Base-by-base conservation (phyloP, 2,113 vertebrate genomes). In the Calypte anna region DNA sequence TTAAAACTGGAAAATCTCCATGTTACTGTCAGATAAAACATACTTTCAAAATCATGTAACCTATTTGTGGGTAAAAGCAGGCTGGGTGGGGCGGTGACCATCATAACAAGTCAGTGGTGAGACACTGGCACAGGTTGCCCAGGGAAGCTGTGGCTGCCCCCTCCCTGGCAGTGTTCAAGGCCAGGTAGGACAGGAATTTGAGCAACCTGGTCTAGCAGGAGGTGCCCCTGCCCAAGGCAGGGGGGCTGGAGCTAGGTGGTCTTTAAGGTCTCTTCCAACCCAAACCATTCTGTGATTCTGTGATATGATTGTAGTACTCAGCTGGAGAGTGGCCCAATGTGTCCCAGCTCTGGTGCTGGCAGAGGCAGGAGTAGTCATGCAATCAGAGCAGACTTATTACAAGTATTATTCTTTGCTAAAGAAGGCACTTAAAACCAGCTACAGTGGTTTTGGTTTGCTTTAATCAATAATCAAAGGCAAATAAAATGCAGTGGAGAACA, bases 391-490 rank as follows among this genome's bases (percentile, higher is more conserved):
- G 44, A 51, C 48, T 74, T 67, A 10, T 16, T 36, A 43, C 55
- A 79, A 76, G 79, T 57, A 59, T 59, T 6, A 2, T 62, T 62
- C 59, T 38, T 57, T 83, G 44, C 30, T 81, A 59, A 90, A 38
- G 4, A 25, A 75, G 61, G 75, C 55, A 50, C 31, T 86, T 90
- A 58, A 67, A 89, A 57, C 4, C 40, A 81, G 31, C 30, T 54
- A 30, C n/a, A 46, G 10, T 12, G 14, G 54, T 43, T 89, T 75
- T 61, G 21, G 14, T 86, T 92, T 59, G 53, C 53, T 88, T 83
- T 94, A 83, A 72, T 91, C 73, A 86, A 80, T 91, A 83, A 86
- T 86, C 53, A 82, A 46, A 55, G 28, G 20, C 68, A 91, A 95
- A 79, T 81, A 77, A 74, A 94, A 83, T 31, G 62, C 61, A 78